Evolutionary conservation across 2,888 invertebrate species (phyloP).

Genomic region (Metalampra italica): DNA sequence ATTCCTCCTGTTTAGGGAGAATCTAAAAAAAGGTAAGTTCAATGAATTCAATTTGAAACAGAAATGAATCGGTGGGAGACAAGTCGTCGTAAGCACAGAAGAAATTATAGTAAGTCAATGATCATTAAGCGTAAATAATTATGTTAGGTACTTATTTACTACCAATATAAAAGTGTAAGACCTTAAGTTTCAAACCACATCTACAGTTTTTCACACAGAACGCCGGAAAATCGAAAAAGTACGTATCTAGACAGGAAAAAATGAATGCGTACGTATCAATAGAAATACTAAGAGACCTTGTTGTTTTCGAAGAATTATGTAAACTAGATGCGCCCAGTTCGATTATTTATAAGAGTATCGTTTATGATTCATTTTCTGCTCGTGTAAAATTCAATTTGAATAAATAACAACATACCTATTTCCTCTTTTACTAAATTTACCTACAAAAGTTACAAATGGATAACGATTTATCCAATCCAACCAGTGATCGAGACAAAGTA

Average conservation of each 20-base stretch:
- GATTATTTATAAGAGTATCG: slow-evolving; percentile 66
- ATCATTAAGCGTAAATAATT: no score
- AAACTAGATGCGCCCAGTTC: slow-evolving; percentile 34
- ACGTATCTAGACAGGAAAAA: not conserved
- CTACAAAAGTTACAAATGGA: slow-evolving; percentile 65
- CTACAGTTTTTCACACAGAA: no score
- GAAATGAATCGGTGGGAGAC: no score
- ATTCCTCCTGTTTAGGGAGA: no score
- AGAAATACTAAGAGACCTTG: slow-evolving; percentile 13
- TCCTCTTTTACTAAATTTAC: slow-evolving; percentile 67
- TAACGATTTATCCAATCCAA: slow-evolving; percentile 61
- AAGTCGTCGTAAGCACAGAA: no score
- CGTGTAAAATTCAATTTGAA: slow-evolving; percentile 70
- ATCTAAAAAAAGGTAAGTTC: no score
- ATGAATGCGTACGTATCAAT: not conserved
- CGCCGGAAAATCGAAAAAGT: no score
- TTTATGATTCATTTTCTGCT: slow-evolving; percentile 70
- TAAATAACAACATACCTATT: slow-evolving; percentile 73
- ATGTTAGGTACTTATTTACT: no score
- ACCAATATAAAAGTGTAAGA: no score
- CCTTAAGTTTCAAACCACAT: no score
- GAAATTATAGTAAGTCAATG: no score
- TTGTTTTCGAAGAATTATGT: slow-evolving; percentile 36
- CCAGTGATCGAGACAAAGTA: slow-evolving; percentile 60
- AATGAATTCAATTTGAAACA: no score